Evolutionary conservation across 2,888 invertebrate species (phyloP).

Genomic region (Ochropleura leucogaster): DNA sequence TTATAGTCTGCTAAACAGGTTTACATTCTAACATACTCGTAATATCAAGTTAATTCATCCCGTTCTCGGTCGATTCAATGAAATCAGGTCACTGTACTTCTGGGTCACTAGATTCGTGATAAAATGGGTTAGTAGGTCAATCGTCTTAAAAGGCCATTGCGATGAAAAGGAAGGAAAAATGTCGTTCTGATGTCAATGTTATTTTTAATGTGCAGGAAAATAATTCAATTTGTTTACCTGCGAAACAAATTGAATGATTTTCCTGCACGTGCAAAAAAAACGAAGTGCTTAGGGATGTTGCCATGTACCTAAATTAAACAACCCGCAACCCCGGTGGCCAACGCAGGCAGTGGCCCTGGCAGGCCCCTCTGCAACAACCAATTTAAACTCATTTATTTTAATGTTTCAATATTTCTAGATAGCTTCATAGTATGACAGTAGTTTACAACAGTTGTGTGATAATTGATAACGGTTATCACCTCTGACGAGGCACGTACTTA

Average conservation of each 20-base stretch:
- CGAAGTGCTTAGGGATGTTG: no score
- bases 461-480: conserved; percentile 25
- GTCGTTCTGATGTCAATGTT: no score
- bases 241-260: neutral
- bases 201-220: neutral
- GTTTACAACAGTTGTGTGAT: neutral
- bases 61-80: neutral
- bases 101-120: conserved; percentile 15
- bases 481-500: neutral
- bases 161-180: neutral
- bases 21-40: neutral
- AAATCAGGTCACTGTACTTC: conserved; percentile 24
- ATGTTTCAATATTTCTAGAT: neutral
- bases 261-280: neutral
- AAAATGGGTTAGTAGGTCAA: conserved; percentile 38
- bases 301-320: no score
- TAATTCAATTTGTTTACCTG: no score
- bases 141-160: neutral
- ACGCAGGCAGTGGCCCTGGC: no score
- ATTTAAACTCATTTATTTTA: no score
- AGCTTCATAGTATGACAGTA: neutral
- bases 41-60: neutral
- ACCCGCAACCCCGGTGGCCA: no score
- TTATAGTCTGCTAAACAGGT: neutral
- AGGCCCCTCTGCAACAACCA: no score